Evolutionary conservation across 2,113 vertebrate species (phyloP).

Genomic region (Burhinus oedicnemus): DNA sequence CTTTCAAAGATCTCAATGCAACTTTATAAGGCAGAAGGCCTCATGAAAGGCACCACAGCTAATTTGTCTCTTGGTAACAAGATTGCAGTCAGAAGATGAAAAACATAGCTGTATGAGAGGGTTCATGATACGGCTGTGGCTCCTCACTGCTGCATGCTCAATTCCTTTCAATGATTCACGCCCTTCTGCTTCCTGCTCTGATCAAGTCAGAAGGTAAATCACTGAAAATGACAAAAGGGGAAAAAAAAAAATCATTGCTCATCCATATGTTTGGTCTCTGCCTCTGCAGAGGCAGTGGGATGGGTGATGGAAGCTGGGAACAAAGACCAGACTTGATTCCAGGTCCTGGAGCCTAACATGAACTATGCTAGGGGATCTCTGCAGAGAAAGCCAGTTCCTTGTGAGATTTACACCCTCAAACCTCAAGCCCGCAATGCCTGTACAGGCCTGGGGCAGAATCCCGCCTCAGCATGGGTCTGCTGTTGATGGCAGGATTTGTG

Average conservation of each 20-base stretch:
- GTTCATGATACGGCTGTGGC: background rate
- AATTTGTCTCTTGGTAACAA: background rate
- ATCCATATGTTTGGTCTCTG: accelerated
- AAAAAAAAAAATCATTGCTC: background rate
- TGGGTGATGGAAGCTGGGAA: background rate
- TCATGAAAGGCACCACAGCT: no score
- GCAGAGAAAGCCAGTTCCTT: background rate
- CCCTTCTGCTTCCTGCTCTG: background rate
- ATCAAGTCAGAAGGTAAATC: background rate
- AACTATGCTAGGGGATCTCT: background rate
- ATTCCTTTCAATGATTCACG: background rate
- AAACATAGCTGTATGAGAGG: background rate
- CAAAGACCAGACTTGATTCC: background rate
- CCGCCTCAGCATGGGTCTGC: background rate
- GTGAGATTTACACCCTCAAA: background rate
- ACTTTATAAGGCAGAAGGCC: no score
- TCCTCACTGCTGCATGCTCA: background rate
- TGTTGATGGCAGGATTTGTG: background rate
- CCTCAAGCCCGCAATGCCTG: background rate
- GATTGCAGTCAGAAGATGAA: background rate
- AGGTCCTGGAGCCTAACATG: background rate
- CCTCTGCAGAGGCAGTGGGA: accelerated
- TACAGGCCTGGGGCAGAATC: background rate
- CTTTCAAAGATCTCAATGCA: no score
- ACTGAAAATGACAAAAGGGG: background rate